These are phyloP conservation scores for Drosophila micromelanica DNA, from an alignment of 1,140 invertebrate species.

Conservation along the genomic window DNA sequence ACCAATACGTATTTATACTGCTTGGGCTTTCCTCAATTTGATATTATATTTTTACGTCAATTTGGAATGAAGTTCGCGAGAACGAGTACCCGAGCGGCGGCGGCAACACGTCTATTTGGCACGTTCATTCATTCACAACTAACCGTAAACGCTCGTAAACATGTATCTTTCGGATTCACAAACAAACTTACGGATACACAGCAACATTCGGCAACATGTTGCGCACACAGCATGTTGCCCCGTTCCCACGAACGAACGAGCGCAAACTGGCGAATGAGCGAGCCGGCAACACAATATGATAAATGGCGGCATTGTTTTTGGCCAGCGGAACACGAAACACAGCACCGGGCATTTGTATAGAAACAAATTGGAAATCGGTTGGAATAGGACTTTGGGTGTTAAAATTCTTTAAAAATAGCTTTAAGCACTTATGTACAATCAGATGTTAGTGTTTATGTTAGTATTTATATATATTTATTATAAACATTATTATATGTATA, in stretches of 20 bases:
- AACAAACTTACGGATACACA: constrained; percentile 29
- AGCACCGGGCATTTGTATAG: constrained; percentile 29
- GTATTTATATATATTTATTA: too few species aligned
- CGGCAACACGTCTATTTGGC: constrained; percentile 82
- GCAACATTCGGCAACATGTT: constrained; percentile 60
- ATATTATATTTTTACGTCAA: constrained; percentile 58
- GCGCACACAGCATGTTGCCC: constrained; percentile 45
- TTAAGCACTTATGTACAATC: neutral
- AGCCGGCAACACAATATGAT: constrained; percentile 66
- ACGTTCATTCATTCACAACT: constrained; percentile 84
- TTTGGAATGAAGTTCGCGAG: constrained; percentile 68
- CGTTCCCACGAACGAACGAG: constrained; percentile 29
- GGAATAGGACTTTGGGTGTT: neutral
- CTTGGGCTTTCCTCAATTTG: constrained; percentile 28
- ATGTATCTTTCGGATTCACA: constrained; percentile 52
- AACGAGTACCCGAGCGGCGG: constrained; percentile 62
- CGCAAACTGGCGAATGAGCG: constrained; percentile 38
- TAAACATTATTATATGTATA: too few species aligned
- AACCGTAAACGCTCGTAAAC: constrained; percentile 73
- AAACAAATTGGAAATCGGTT: neutral
- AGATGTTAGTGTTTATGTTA: too few species aligned
- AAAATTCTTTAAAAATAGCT: neutral
- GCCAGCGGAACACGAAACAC: constrained; percentile 35
- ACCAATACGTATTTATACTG: constrained; percentile 18
- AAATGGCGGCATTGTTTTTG: constrained; percentile 79